These are phyloP conservation scores for Microcaecilia unicolor DNA, from an alignment of 2,797 vertebrate species.

Conservation along the genomic window DNA sequence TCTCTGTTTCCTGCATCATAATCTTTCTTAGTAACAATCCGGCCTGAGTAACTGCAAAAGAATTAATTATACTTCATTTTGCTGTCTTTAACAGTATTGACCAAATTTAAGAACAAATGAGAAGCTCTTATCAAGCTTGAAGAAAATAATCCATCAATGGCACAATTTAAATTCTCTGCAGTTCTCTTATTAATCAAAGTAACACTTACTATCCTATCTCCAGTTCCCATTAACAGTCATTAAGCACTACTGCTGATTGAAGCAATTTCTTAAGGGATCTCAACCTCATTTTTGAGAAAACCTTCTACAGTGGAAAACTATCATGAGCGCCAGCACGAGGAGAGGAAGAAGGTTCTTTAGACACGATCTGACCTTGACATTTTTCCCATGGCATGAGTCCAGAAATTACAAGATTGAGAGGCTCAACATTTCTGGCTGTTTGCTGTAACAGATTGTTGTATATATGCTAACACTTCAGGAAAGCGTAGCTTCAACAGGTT, in stretches of 20 bases:
- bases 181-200: conserved; percentile 80
- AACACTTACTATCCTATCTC: conserved; percentile 80
- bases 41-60: conserved; percentile 60
- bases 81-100: conserved; percentile 80
- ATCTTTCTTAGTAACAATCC: conserved; percentile 58
- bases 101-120: conserved; percentile 82
- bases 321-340: conserved; percentile 49
- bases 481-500: neutral
- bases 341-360: conserved; percentile 57
- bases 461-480: neutral
- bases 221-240: conserved; percentile 80
- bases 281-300: conserved; percentile 76
- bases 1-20: conserved; percentile 44
- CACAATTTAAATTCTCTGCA: conserved; percentile 78
- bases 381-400: conserved; percentile 41
- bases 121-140: conserved; percentile 80
- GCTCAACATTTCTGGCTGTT: conserved; percentile 25
- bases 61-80: conserved; percentile 81
- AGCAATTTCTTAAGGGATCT: conserved; percentile 79
- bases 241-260: conserved; percentile 77
- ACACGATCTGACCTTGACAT: conserved; percentile 66
- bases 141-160: conserved; percentile 80
- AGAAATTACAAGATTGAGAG: conserved; percentile 28
- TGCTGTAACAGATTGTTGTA: neutral
- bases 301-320: conserved; percentile 63